These are phyloP conservation scores for Halotydeus destructor DNA, from an alignment of 1,140 invertebrate species.

Conservation along the genomic window DNA sequence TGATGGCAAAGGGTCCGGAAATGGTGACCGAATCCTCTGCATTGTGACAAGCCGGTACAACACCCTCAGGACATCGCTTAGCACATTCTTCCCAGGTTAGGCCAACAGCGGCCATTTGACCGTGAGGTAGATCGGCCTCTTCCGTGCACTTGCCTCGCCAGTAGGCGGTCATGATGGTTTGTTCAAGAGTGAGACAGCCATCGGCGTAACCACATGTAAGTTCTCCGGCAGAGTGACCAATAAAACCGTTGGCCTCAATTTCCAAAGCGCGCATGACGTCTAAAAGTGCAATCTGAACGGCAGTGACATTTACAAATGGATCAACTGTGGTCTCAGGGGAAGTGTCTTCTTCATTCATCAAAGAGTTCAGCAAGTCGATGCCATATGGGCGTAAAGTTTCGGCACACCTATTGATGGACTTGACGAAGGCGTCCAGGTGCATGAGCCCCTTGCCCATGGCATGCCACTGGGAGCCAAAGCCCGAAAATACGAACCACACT, in stretches of 20 bases:
- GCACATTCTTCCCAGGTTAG: constrained; percentile 65
- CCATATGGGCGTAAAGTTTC: constrained; percentile 66
- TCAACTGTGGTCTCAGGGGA: constrained; percentile 53
- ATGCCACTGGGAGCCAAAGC: constrained; percentile 90
- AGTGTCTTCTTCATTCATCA: constrained; percentile 50
- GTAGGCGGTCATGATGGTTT: constrained; percentile 65
- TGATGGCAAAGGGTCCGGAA: constrained; percentile 52
- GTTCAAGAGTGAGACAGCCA: constrained; percentile 69
- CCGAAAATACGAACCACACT: constrained; percentile 77
- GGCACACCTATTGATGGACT: constrained; percentile 48
- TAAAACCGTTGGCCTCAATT: constrained; percentile 68
- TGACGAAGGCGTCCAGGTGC: constrained; percentile 48
- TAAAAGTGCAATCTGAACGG: constrained; percentile 76
- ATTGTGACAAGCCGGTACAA: constrained; percentile 81
- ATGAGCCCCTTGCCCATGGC: constrained; percentile 74
- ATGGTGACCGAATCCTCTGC: constrained; percentile 47
- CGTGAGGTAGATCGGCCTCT: constrained; percentile 5
- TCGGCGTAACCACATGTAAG: constrained; percentile 91
- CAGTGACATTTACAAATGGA: constrained; percentile 74
- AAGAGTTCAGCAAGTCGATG: constrained; percentile 54
- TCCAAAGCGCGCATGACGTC: constrained; percentile 56
- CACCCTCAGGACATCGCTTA: constrained; percentile 42
- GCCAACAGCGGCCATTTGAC: constrained; percentile 50
- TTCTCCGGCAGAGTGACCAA: constrained; percentile 89
- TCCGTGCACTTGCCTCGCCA: constrained; percentile 65